Percentiles rank a stretch among this genome's conserved stretches.
Conservation (phyloP, 1,140 invertebrate genomes). For the Tachypleus tridentatus region DNA sequence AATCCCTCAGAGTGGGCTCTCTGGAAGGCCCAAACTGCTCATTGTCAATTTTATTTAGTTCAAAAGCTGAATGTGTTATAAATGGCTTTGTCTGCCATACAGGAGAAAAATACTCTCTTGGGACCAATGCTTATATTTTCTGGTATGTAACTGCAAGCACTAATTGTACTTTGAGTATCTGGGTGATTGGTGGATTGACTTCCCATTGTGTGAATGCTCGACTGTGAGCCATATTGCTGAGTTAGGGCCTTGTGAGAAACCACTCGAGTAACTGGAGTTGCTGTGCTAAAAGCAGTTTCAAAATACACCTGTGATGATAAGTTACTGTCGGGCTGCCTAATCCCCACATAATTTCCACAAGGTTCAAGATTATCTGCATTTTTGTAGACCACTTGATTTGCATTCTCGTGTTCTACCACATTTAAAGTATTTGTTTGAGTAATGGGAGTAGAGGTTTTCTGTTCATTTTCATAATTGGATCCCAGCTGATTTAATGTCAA, state of each 20-base stretch:
- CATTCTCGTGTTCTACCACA: too few relatives aligned
- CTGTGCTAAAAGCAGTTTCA: constrained; percentile 36
- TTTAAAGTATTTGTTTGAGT: not conserved
- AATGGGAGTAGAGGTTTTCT: constrained; percentile 5
- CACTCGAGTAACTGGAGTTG: constrained; percentile 29
- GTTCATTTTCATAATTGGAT: constrained; percentile 2
- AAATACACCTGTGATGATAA: constrained; percentile 27
- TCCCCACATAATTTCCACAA: too few relatives aligned
- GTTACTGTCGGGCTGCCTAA: not conserved
- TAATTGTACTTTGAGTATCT: constrained; percentile 13
- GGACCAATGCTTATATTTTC: too few relatives aligned
- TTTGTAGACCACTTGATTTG: too few relatives aligned
- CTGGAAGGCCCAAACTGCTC: too few relatives aligned
- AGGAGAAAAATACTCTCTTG: too few relatives aligned
- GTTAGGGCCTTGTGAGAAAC: constrained; percentile 14
- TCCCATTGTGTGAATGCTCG: constrained; percentile 11
- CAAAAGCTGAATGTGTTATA: too few relatives aligned
- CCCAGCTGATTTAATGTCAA: too few relatives aligned
- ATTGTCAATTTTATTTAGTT: too few relatives aligned
- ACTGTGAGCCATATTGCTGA: not conserved
- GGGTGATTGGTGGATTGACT: constrained; percentile 5
- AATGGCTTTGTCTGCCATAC: too few relatives aligned
- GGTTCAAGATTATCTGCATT: too few relatives aligned
- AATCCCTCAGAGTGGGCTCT: not conserved
- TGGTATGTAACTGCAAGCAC: constrained; percentile 11